Evolutionary conservation across 2,888 invertebrate species (phyloP).

Genomic region (Kuschelorhynchus macadamiae): DNA sequence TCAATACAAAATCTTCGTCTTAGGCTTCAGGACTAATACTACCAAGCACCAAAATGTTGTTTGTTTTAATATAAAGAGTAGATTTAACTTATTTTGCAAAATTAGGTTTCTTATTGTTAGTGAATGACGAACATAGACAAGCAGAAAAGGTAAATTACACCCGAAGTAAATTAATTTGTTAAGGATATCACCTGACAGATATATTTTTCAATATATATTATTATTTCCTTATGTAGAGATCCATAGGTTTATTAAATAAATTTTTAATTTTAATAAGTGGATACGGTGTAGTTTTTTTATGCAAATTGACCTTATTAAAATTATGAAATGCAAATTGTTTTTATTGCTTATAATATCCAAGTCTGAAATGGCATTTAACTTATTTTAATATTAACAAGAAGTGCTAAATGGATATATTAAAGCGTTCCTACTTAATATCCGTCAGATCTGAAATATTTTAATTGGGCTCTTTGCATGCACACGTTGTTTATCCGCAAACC

Average conservation of each 20-base stretch:
- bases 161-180: conserved; percentile 13
- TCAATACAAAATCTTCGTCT: too few relatives aligned
- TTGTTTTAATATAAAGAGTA: too few relatives aligned
- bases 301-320: conserved; percentile 46
- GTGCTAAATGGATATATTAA: conserved; percentile 50
- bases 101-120: too few relatives aligned
- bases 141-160: too few relatives aligned
- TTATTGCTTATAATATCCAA: conserved; percentile 31
- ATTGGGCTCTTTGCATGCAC: conserved; percentile 41
- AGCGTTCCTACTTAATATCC: conserved; percentile 47
- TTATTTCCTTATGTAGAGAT: conserved; percentile 29
- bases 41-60: too few relatives aligned
- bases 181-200: conserved; percentile 27
- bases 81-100: too few relatives aligned
- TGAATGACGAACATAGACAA: too few relatives aligned
- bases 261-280: conserved; percentile 23
- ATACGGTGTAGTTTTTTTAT: conserved; percentile 18
- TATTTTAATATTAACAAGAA: conserved; percentile 49
- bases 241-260: conserved; percentile 19
- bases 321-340: conserved; percentile 41
- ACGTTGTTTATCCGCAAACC: conserved; percentile 34
- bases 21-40: too few relatives aligned
- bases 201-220: conserved; percentile 18
- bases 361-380: conserved; percentile 43
- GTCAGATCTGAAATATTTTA: conserved; percentile 45